phyloP scores from a whole-genome alignment of 2,113 vertebrate species.

The Pogonocichla stellata region DNA sequence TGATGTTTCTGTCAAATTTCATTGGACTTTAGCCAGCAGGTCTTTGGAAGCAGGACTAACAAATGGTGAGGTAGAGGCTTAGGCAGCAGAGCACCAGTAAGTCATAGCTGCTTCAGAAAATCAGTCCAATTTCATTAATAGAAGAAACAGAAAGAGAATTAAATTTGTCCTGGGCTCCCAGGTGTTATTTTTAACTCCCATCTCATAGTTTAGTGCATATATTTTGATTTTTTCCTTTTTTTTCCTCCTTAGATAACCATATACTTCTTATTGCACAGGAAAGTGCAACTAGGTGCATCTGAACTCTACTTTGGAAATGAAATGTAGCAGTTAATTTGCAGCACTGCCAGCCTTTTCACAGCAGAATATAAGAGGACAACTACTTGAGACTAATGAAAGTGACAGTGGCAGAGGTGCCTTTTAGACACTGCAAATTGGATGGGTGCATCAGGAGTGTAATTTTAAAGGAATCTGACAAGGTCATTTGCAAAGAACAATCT shows the following conservation, averaged over 20 bases:
- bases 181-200: neutral
- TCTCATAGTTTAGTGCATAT: neutral
- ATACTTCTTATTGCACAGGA: neutral
- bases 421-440: constrained; percentile 34
- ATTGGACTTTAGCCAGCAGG: neutral
- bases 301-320: constrained; percentile 4
- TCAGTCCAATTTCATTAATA: neutral
- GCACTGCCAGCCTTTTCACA: neutral
- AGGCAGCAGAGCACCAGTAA: neutral
- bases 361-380: constrained; percentile 3
- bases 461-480: constrained; percentile 59
- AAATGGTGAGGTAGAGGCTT: neutral
- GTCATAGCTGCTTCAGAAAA: neutral
- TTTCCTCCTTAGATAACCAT: neutral
- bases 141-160: neutral
- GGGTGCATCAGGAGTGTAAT: constrained; percentile 8
- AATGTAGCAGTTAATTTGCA: constrained; percentile 51
- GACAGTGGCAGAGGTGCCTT: constrained; percentile 17
- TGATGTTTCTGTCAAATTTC: neutral
- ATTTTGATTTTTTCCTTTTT: neutral
- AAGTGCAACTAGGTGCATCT: neutral
- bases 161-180: neutral
- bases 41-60: neutral
- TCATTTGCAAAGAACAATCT: neutral
- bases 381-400: constrained; percentile 41